Evolutionary conservation across 53 echinoderm and acorn worm genomes (phyloP).

Genomic region (Temnopleurus reevesii): DNA sequence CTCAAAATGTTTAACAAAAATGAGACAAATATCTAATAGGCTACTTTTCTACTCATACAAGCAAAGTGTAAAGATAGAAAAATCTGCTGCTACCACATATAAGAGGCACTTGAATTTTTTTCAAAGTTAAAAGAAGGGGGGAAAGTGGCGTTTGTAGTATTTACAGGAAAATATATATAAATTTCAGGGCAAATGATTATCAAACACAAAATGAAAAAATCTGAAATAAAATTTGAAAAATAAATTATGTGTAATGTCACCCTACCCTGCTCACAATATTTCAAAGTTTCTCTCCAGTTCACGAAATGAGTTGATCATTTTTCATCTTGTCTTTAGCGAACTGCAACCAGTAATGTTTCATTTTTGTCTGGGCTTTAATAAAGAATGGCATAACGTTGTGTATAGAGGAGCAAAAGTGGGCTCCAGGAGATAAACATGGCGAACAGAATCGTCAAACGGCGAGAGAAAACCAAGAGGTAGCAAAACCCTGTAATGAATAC

Average conservation of each 20-base stretch:
- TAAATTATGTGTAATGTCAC: conserved; percentile 13
- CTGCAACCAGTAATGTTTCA: neutral
- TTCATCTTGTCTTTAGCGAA: too few relatives aligned
- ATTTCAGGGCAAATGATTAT: conserved; percentile 40
- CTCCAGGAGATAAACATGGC: neutral
- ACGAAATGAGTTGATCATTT: conserved; percentile 19
- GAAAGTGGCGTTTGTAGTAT: neutral
- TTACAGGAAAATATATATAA: conserved; percentile 1
- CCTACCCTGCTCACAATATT: conserved; percentile 41
- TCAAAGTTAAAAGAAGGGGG: neutral
- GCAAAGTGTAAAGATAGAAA: neutral
- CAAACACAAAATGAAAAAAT: conserved; percentile 12
- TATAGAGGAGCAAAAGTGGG: neutral
- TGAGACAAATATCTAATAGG: neutral
- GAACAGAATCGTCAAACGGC: neutral
- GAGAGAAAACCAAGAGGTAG: conserved; percentile 11
- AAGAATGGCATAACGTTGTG: neutral
- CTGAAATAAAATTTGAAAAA: conserved; percentile 32
- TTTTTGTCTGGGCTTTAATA: neutral
- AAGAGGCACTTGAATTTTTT: conserved; percentile 18
- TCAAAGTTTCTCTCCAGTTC: conserved; percentile 28
- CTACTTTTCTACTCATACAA: neutral
- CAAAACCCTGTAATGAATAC: conserved; percentile 35
- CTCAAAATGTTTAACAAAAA: neutral
- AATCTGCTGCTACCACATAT: conserved; percentile 22